Evolutionary conservation across 1,140 invertebrate species (phyloP), one percentile per base, ranked within the genome.

Genomic region (Nasonia longicornis): DNA sequence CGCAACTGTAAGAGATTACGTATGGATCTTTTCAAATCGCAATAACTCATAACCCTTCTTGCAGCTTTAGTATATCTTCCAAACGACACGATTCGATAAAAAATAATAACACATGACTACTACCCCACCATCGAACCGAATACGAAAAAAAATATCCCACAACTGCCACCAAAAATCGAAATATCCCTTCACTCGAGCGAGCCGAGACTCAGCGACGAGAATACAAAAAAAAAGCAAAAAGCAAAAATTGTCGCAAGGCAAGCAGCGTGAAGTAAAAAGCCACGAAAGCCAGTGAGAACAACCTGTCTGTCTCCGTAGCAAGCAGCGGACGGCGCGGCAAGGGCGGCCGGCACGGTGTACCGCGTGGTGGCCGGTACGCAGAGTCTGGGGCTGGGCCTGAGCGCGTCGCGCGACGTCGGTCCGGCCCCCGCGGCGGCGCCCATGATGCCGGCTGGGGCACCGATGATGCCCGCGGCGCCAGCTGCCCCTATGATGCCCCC

Each of bases 331-430:
- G 92, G 93, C 88, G 93, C 94, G 90, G 95, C 94, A 86, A 92
- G 95, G 88, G 94, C 94, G 86, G 94, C 94, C 70, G 95, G 95
- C 86, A 93, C 93, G 85, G 93, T 95, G 85, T 95, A 95, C 91
- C 93, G 95, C 74, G 93, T 95, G 87, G 93, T 95, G 85, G 94
- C 95, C 80, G 95, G 95, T 85, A 95, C 94, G 78, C 94, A 95
- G 92, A 94, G 93, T 88, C 92, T 94, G 83, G 94, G 93, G 90
- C 91, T 94, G 87, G 94, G 93, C 86, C 91, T 95, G 86, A 93
- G 93, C 88, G 92, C 93, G 86, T 92, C 93, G 71, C 92, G 93
- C 88, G 92, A 93, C 86, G 91, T 93, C 85, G 91, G 92, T 86
- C 89, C 90, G 84, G 88, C 88, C 84, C 85, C 86, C 71, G 90